Base-by-base conservation (phyloP, 2,113 vertebrate species). In the Hydrolagus affinis region DNA sequence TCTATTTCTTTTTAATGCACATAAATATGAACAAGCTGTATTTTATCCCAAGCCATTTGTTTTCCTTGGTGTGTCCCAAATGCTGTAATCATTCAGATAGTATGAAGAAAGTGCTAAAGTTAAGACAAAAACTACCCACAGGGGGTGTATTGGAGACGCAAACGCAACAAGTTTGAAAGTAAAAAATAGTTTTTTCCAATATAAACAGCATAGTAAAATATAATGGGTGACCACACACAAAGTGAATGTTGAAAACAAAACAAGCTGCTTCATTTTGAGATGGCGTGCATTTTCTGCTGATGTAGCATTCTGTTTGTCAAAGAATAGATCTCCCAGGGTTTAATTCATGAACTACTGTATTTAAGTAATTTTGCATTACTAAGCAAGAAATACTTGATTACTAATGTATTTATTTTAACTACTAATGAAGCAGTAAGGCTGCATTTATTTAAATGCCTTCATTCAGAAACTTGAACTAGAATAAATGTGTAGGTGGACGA, bases 401-500 rank as follows among this genome's bases (percentile, higher is more conserved):
- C 17, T 75, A n/a, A 75, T n/a, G 32, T 56, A 21, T 56, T 56
- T 57, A 75, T 56, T 56, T 75, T 8, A 75, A 75, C 32, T 56
- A 75, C 21, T 75, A 75, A 75, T 75, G 30, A 74, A 1, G 19
- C 15, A 1, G 32, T 44, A 75, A 75, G 32, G 17, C 73, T 75
- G 21, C 9, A 75, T n/a, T 12, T 15, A 25, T 74, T 74, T 72
- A 28, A 80, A 64, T 30, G 19, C 66, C 10, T 64, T n/a, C 62
- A 25, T 78, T 83, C 78, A 83, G 60, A 66, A 83, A 83, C 21
- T 83, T 83, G 78, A 68, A 32, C 78, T 11, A 19, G 78, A 66
- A 66, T 83, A 28, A 66, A 68, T 88, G 86, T 87, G 88, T 87
- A 86, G 85, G 86, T 86, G 88, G 87, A 89, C 89, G 86, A 89